These are phyloP conservation scores for Rhagoletis pomonella DNA, from an alignment of 1,140 invertebrate genomes.

Conservation along the genomic window DNA sequence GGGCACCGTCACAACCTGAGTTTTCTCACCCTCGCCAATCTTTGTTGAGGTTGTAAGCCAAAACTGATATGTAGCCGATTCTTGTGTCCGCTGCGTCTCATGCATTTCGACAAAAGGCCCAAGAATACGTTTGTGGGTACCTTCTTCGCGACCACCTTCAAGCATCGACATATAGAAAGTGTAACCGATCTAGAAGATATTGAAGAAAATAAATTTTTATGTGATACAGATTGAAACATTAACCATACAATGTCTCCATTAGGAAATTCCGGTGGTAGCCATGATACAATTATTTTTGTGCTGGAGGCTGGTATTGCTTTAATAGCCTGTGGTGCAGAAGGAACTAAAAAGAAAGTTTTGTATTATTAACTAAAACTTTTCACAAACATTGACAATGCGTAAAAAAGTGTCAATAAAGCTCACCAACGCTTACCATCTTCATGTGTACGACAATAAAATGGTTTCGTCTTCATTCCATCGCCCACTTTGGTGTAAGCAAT, in stretches of 20 bases:
- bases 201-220: conserved; percentile 22
- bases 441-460: conserved; percentile 91
- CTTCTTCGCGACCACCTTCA: conserved; percentile 83
- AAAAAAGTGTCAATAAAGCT: no score
- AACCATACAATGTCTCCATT: conserved; percentile 83
- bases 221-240: conserved; percentile 35
- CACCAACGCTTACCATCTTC: conserved; percentile 84
- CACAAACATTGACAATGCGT: no score
- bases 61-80: conserved; percentile 84
- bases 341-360: conserved; percentile 77
- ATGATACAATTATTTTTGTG: conserved; percentile 90
- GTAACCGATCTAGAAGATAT: conserved; percentile 77
- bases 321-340: conserved; percentile 89
- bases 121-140: conserved; percentile 82
- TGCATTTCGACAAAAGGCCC: conserved; percentile 80
- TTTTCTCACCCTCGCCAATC: conserved; percentile 87
- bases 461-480: conserved; percentile 87
- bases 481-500: conserved; percentile 91
- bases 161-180: conserved; percentile 88
- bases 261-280: conserved; percentile 84
- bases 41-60: conserved; percentile 88
- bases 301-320: conserved; percentile 90
- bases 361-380: conserved; percentile 21
- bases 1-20: conserved; percentile 83
- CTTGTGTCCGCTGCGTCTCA: conserved; percentile 83